Evolutionary conservation across 2,113 vertebrate genomes (phyloP).

Genomic region (Apteryx mantelli): DNA sequence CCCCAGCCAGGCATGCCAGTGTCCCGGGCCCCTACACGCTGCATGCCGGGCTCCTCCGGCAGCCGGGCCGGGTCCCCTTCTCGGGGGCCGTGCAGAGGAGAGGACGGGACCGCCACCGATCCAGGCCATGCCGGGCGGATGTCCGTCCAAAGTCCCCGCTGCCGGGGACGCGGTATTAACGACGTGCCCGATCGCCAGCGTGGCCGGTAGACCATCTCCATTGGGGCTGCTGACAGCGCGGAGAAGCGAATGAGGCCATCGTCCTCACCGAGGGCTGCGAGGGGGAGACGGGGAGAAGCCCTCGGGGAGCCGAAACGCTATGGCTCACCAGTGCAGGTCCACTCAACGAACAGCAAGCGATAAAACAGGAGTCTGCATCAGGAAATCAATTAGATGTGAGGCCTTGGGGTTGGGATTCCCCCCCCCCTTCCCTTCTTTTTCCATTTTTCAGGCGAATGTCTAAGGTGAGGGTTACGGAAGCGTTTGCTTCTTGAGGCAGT

Average conservation of each 20-base stretch:
- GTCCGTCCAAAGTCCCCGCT: no score
- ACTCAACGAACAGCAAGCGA: neutral
- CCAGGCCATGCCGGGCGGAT: no score
- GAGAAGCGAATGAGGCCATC: neutral
- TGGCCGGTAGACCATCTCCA: neutral
- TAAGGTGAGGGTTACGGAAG: neutral
- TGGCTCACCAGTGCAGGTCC: neutral
- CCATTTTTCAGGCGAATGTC: conserved; percentile 11
- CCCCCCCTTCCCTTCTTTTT: neutral
- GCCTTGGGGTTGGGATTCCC: neutral
- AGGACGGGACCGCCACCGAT: no score
- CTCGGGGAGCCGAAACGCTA: neutral
- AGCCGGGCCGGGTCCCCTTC: no score
- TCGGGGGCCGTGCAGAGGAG: no score
- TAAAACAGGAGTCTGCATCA: neutral
- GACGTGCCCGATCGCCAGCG: neutral
- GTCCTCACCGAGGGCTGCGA: neutral
- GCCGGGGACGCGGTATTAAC: no score
- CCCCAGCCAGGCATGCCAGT: neutral
- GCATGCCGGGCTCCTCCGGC: no score
- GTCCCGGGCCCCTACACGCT: no score
- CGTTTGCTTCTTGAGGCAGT: neutral
- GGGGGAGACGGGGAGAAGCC: neutral
- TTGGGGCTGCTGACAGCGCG: neutral
- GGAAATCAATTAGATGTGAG: conserved; percentile 18